Conservation (phyloP, 2,113 vertebrate genomes). For the Felis catus region DNA sequence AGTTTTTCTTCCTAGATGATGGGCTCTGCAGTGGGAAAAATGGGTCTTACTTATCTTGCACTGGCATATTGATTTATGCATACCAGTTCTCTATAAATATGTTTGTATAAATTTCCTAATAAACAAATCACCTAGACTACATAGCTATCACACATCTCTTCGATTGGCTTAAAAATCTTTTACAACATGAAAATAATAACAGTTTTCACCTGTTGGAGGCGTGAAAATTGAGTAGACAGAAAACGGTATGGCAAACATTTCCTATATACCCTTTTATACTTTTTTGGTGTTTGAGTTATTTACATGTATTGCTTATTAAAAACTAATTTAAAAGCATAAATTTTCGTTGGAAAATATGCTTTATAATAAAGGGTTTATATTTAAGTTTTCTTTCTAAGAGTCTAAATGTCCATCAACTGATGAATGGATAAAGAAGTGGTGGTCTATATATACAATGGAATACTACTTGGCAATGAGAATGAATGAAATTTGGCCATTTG, state of each 20-base stretch:
- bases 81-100: not conserved
- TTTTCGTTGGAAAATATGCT: not conserved
- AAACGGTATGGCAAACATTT: not conserved
- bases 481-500: too few species aligned
- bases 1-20: not conserved
- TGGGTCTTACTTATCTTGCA: not conserved
- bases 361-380: not conserved
- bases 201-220: not conserved
- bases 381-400: not conserved
- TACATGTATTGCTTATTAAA: not conserved
- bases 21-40: not conserved
- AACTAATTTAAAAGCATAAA: conserved; percentile 22
- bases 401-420: too few species aligned
- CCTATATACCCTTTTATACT: not conserved
- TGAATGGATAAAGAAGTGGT: too few species aligned
- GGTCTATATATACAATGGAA: too few species aligned
- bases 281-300: not conserved
- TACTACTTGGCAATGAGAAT: too few species aligned
- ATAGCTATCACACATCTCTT: not conserved
- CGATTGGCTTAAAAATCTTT: not conserved
- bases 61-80: not conserved
- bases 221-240: not conserved
- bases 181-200: not conserved
- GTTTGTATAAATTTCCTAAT: not conserved
- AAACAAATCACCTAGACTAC: not conserved